Evolutionary conservation across 2,797 vertebrate species (phyloP).

Genomic region (Ficedula albicollis): DNA sequence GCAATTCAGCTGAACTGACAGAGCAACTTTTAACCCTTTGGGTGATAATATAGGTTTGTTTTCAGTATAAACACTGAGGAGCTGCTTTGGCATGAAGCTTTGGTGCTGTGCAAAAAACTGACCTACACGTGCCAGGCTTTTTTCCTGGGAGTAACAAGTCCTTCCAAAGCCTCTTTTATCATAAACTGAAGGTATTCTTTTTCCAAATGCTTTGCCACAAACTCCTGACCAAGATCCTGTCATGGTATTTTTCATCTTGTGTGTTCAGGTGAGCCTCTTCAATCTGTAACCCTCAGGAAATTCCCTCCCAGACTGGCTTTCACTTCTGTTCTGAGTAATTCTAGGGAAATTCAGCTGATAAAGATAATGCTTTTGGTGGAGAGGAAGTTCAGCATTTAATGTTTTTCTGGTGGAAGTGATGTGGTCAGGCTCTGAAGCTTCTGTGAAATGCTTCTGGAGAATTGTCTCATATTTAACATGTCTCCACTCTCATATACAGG

Average conservation of each 20-base stretch:
- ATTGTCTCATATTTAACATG: neutral
- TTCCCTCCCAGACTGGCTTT: neutral
- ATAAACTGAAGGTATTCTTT: neutral
- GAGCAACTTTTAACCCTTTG: slow-evolving; percentile 21
- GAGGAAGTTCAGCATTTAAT: neutral
- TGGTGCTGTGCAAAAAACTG: neutral
- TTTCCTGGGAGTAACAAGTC: neutral
- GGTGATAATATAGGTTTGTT: neutral
- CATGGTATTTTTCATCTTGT: neutral
- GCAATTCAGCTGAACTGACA: slow-evolving; percentile 12
- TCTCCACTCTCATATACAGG: slow-evolving; percentile 70
- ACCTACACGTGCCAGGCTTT: neutral
- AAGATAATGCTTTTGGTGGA: neutral
- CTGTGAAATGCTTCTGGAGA: neutral
- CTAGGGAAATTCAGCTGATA: slow-evolving; percentile 15
- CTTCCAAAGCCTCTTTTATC: neutral
- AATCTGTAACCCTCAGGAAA: neutral
- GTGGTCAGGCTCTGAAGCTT: neutral
- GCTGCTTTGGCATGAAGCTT: neutral
- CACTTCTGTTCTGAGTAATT: slow-evolving; percentile 22
- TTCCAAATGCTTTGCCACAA: neutral
- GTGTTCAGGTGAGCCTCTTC: neutral
- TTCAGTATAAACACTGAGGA: neutral
- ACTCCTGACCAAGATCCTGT: neutral
- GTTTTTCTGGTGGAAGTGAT: neutral